Conservation (phyloP, 2,113 vertebrate genomes). For the Bubo bubo region DNA sequence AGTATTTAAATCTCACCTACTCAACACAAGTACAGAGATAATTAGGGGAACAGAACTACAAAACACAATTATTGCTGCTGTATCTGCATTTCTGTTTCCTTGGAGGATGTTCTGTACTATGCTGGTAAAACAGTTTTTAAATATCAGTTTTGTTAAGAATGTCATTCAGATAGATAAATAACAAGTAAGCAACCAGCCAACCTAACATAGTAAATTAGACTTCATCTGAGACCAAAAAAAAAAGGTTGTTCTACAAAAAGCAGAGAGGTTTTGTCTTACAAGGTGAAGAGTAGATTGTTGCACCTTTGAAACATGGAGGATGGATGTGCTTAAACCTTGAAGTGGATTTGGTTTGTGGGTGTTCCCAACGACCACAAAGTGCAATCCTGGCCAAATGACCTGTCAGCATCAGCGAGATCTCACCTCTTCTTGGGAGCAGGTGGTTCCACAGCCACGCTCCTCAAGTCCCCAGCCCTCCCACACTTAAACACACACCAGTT, state of each 20-base stretch:
- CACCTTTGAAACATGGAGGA: background rate
- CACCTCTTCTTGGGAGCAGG: background rate
- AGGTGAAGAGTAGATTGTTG: background rate
- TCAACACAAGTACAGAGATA: background rate
- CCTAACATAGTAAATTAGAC: background rate
- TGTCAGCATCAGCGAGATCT: background rate
- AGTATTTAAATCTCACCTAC: background rate
- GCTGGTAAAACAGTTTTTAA: constrained; percentile 6
- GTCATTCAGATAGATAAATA: background rate
- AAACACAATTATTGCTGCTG: constrained; percentile 41
- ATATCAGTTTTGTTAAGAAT: background rate
- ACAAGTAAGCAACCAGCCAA: background rate
- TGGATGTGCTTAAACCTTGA: background rate
- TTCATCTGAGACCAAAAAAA: background rate
- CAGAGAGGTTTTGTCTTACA: background rate
- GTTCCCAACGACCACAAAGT: background rate
- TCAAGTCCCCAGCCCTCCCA: background rate
- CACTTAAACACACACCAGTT: background rate
- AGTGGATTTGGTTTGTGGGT: background rate
- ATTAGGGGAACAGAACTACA: background rate
- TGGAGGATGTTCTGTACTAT: background rate
- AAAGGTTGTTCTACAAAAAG: background rate
- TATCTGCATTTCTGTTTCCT: background rate
- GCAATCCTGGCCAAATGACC: accelerated
- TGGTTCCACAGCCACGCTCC: background rate